Base-by-base conservation (phyloP, 2,888 invertebrate genomes). In the Ypsolopha scabrella region DNA sequence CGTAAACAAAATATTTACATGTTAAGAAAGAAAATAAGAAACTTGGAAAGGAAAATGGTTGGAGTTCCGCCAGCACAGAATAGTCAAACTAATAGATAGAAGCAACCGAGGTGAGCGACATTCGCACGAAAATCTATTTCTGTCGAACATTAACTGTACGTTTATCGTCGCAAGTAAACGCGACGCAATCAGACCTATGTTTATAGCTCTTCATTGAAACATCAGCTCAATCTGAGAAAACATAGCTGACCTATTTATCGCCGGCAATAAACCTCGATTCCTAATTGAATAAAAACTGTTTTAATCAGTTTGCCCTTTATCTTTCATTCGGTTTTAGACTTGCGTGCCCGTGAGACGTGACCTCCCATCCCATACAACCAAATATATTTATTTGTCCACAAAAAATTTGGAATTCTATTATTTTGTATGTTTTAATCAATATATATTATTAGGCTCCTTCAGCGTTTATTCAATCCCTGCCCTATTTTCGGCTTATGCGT, bases 81-180 rank as follows among this genome's bases (percentile, higher is more conserved):
- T 68, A 66, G 68, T 70, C 66, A 69, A 70, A 63, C 68, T 70
- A 68, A 69, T 64, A 48, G 35, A 13, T 38, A 33, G 37, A 24
- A 24, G 63, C 60, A 60, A 60, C 60, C 65, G 72, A 78, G 81
- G 75, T 80, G 75, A 81, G 80, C 75, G 81, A 80, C 82, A 78
- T 75, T 72, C 63, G 58, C 60, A 66, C 65, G 65, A 67, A 70
- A 69, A 59, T 70, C 78, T 80, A 80, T 82, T 80, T 82, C 70
- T 53, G 72, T 67, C 59, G 63, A 67, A 70, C 72, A 75, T 75
- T 76, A 75, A 68, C 43, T 36, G 37, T 35, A 36, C 36, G 36
- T 47, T 47, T 37, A 47, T 37, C 37, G 37, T 33, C 47, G 14
- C 8, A 14, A 41, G 8, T 14, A 37, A 11, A 36, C 37, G 14